Base-by-base conservation (phyloP, 1,140 invertebrate genomes). In the Bombus turneri region DNA sequence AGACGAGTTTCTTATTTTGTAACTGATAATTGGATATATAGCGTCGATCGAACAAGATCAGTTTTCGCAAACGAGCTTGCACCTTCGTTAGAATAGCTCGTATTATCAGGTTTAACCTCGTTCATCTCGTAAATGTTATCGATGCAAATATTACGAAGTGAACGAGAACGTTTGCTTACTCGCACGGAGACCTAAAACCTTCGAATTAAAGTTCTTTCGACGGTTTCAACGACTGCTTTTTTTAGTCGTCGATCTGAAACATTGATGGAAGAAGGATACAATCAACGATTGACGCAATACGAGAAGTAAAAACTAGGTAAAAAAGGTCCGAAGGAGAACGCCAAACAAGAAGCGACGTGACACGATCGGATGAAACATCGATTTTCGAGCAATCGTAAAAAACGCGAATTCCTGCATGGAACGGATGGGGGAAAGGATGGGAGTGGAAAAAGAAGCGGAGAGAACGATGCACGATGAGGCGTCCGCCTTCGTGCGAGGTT, bases 391-490 rank as follows among this genome's bases (percentile, higher is more conserved):
- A 39, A 62, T 78, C 15, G 34, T n/a, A 68, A 69, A 80, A 73
- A 78, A 78, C 43, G 37, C 37, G 57, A 41, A 78, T 78, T 78
- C 75, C 75, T 77, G 57, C 37, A 77, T 77, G 75, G 74, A 37
- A 64, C 13, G 75, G 34, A 41, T 2, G 15, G n/a, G 62, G n/a
- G 13, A 31, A 31, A 25, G 59, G 31, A 3, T 28, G 10, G 13
- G 53, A 53, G 53, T 15, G 43, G 43, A 59, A 28, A 59, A 62
- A 81, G 68, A 77, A 37, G 8, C 25, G 28, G 47, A n/a, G 15
- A 77, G 47, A 59, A 57, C 15, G 79, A 64, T 39, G 57, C 37
- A 53, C 43, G 74, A 28, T 6, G 53, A 37, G 34, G 34, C 28
- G 37, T 73, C 28, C 43, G 31, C 28, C 72, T 75, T 62, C 53